Evolutionary conservation across 1,140 invertebrate genomes (phyloP).

Genomic region (Cecropterus lyciades): DNA sequence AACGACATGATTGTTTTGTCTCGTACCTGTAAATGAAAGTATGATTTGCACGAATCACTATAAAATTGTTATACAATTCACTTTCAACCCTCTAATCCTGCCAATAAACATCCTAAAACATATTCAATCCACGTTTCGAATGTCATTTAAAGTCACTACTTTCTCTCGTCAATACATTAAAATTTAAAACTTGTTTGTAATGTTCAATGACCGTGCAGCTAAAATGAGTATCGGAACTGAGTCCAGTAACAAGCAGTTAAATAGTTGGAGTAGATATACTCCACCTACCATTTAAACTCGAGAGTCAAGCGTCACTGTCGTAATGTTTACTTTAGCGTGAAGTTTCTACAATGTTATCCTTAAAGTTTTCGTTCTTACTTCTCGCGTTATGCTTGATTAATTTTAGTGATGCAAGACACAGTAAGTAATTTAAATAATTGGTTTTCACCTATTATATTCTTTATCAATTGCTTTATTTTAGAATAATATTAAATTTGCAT

Average conservation of each 20-base stretch:
- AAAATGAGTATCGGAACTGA: slow-evolving; percentile 65
- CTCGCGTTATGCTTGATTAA: not conserved
- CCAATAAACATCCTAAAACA: slow-evolving; percentile 29
- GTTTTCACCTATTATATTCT: too few relatives aligned
- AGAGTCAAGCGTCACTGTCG: slow-evolving; percentile 60
- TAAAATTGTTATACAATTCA: slow-evolving; percentile 28
- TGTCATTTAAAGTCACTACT: slow-evolving; percentile 62
- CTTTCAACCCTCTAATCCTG: slow-evolving; percentile 13
- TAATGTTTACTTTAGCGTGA: slow-evolving; percentile 39
- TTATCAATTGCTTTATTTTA: too few relatives aligned
- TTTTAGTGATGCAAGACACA: slow-evolving; percentile 39
- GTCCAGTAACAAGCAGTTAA: slow-evolving; percentile 67
- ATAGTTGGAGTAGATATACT: slow-evolving; percentile 66
- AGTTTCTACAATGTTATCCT: slow-evolving; percentile 38
- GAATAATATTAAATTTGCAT: too few relatives aligned
- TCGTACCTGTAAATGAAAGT: not conserved
- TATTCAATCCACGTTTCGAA: slow-evolving; percentile 55
- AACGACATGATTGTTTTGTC: too few relatives aligned
- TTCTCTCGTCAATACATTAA: slow-evolving; percentile 72
- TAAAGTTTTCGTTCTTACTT: slow-evolving; percentile 31
- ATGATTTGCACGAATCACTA: slow-evolving; percentile 14
- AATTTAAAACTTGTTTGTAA: slow-evolving; percentile 81
- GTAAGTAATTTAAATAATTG: too few relatives aligned
- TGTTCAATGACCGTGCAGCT: slow-evolving; percentile 60
- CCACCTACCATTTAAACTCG: slow-evolving; percentile 64